phyloP scores from a whole-genome alignment of 2,888 invertebrate species.

The Eueremaeus valkanovi region DNA sequence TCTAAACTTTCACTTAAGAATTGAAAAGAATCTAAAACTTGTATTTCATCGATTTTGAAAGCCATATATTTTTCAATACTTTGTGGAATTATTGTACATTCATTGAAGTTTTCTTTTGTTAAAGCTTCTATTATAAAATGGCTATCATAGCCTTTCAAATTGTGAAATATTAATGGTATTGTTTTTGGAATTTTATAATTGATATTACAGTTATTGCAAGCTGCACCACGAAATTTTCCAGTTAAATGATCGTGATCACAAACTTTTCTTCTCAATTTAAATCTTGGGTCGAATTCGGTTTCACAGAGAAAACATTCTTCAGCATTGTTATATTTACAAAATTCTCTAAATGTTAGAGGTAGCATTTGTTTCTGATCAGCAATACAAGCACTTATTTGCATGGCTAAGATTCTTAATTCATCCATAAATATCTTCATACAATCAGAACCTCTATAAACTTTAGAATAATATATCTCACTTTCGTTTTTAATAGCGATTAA shows the following conservation, averaged over 20 bases:
- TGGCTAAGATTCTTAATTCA: background rate
- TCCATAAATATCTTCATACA: background rate
- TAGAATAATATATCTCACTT: background rate
- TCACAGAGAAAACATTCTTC: background rate
- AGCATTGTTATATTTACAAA: background rate
- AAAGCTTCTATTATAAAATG: slow-evolving; percentile 6
- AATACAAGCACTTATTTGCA: background rate
- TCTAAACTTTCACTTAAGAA: slow-evolving; percentile 43
- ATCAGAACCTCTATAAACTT: background rate
- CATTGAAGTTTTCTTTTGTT: background rate
- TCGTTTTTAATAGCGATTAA: background rate
- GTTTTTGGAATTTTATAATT: background rate
- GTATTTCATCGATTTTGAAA: slow-evolving; percentile 39
- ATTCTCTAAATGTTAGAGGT: background rate
- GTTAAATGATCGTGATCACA: background rate
- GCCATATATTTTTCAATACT: slow-evolving; percentile 47
- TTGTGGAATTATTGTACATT: slow-evolving; percentile 45
- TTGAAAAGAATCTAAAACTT: slow-evolving; percentile 47
- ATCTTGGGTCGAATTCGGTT: background rate
- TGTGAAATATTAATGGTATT: slow-evolving; percentile 20
- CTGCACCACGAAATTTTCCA: background rate
- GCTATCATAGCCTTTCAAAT: slow-evolving; percentile 20
- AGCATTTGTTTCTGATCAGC: background rate
- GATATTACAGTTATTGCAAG: background rate
- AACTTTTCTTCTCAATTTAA: background rate